Percentiles rank a stretch among this genome's conserved stretches.
These are phyloP conservation scores for Oreochromis tanganicae DNA, from an alignment of 2,113 vertebrate species.

Conservation along the genomic window DNA sequence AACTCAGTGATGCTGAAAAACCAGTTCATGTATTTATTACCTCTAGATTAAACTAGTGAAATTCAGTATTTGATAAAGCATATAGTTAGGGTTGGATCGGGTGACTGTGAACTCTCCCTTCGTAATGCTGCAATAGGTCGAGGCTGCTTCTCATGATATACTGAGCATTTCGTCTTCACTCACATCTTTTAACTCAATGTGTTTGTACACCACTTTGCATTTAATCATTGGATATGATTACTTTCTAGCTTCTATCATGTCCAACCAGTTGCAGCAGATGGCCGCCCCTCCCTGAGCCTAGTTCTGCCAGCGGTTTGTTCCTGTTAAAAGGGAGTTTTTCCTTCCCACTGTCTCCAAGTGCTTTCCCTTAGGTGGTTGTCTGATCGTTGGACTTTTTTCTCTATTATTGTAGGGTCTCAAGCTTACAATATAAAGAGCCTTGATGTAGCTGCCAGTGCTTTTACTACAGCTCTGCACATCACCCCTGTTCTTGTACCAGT, in stretches of 20 bases:
- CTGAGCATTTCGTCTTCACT: background rate
- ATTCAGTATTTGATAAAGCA: background rate
- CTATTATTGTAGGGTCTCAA: background rate
- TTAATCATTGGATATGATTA: background rate
- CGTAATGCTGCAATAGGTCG: background rate
- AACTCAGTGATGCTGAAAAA: background rate
- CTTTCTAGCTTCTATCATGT: background rate
- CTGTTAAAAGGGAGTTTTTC: background rate
- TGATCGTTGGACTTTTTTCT: background rate
- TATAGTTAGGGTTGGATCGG: background rate
- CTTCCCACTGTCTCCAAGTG: background rate
- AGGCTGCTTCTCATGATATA: background rate
- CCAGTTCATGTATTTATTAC: background rate
- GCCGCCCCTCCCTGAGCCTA: background rate
- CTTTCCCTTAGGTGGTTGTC: background rate
- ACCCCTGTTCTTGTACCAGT: background rate
- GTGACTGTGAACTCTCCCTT: background rate
- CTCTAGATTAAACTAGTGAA: background rate
- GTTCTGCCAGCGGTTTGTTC: background rate
- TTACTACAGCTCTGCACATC: background rate
- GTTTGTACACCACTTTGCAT: background rate
- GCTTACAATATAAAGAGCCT: background rate
- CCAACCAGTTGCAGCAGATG: background rate
- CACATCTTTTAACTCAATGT: background rate
- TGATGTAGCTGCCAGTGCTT: background rate